Evolutionary conservation across 2,888 invertebrate genomes (phyloP).

Genomic region (Gymnoscelis rufifasciata): DNA sequence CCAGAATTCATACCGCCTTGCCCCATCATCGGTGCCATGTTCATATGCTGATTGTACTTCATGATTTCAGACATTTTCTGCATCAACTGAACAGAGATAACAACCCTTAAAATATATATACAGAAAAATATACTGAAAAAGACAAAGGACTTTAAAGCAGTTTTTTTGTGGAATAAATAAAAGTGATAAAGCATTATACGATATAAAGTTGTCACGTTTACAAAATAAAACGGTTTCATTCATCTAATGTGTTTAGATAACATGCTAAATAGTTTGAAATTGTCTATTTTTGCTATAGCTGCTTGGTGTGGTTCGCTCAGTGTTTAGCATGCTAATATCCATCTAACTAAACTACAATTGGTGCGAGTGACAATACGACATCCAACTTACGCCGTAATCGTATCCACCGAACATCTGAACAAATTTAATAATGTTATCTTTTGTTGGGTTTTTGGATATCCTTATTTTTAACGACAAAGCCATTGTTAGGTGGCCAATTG

Average conservation of each 20-base stretch:
- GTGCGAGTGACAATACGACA: slow-evolving; percentile 41
- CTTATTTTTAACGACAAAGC: too few species aligned
- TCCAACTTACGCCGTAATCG: slow-evolving; percentile 75
- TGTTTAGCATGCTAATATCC: slow-evolving; percentile 12
- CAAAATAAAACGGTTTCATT: too few species aligned
- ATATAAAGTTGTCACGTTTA: too few species aligned
- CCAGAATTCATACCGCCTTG: slow-evolving; percentile 59
- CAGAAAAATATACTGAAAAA: background rate
- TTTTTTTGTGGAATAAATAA: background rate
- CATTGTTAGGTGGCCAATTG: too few species aligned
- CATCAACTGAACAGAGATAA: slow-evolving; percentile 55
- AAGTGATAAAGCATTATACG: background rate
- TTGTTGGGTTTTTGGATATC: background rate
- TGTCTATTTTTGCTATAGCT: background rate
- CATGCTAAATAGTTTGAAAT: slow-evolving; percentile 12
- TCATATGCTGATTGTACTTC: slow-evolving; percentile 61
- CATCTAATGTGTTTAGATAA: too few species aligned
- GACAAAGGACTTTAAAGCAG: too few species aligned
- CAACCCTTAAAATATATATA: slow-evolving; percentile 1
- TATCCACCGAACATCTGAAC: slow-evolving; percentile 79
- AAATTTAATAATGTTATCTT: slow-evolving; percentile 50
- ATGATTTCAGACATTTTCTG: slow-evolving; percentile 70
- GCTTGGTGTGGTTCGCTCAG: slow-evolving; percentile 12
- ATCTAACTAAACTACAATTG: slow-evolving; percentile 27
- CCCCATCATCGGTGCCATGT: slow-evolving; percentile 70